phyloP scores from a whole-genome alignment of 2,888 invertebrate genomes.

The Mycalesis mineus region DNA sequence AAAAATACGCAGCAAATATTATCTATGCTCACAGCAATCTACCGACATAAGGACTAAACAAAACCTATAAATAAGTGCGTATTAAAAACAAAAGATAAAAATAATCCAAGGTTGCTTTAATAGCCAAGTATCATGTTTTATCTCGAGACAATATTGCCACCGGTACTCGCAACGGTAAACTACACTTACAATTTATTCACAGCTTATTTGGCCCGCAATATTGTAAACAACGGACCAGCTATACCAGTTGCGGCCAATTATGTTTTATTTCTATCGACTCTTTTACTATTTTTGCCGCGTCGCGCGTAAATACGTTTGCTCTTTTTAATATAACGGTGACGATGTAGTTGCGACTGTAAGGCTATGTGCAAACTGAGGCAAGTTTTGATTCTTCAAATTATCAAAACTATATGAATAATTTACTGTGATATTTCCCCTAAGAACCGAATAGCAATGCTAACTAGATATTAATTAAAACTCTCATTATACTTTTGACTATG shows the following conservation, averaged over 20 bases:
- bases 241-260: conserved; percentile 32
- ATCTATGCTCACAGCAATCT: too few relatives aligned
- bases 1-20: too few relatives aligned
- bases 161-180: conserved; percentile 55
- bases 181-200: conserved; percentile 39
- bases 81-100: conserved; percentile 1
- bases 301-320: conserved; percentile 36
- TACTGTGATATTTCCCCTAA: too few relatives aligned
- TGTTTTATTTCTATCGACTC: conserved; percentile 32
- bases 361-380: not conserved
- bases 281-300: conserved; percentile 35
- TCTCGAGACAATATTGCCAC: conserved; percentile 29
- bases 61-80: not conserved
- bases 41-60: not conserved
- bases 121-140: conserved; percentile 12
- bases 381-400: too few relatives aligned
- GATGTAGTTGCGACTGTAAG: conserved; percentile 6
- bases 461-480: too few relatives aligned
- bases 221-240: conserved; percentile 34
- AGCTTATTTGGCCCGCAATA: conserved; percentile 49
- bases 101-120: conserved; percentile 13
- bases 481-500: too few relatives aligned
- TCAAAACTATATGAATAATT: too few relatives aligned
- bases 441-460: too few relatives aligned
- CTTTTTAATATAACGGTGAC: conserved; percentile 36